Conservation (phyloP, 2,888 invertebrate species). For the Megastigmus dorsalis region DNA sequence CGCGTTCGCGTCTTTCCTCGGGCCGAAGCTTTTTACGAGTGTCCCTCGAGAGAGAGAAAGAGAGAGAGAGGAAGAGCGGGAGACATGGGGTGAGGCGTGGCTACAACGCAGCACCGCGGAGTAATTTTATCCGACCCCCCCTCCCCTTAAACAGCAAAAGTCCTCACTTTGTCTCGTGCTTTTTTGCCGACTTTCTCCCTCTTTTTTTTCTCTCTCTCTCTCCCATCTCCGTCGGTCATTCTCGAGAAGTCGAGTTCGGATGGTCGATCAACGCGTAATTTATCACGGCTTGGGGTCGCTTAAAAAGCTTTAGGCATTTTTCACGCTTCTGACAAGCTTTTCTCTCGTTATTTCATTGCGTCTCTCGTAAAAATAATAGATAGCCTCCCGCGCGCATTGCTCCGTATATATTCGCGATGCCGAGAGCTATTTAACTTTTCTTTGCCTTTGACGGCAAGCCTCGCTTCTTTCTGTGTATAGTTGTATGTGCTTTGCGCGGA, state of each 20-base stretch:
- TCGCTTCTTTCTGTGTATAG: too few species aligned
- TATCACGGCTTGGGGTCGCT: conserved; percentile 25
- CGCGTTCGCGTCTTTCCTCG: not conserved
- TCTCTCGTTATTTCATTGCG: conserved; percentile 47
- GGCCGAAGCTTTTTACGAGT: conserved; percentile 42
- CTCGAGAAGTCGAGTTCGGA: not conserved
- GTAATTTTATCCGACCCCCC: conserved; percentile 37
- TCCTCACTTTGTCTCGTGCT: conserved; percentile 40
- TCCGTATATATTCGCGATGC: too few species aligned
- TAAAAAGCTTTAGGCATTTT: conserved; percentile 42
- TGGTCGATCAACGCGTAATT: conserved; percentile 48
- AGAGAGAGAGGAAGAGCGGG: too few species aligned
- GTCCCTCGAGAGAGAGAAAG: conserved; percentile 29
- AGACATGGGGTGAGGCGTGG: not conserved
- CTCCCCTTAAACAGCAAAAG: conserved; percentile 8
- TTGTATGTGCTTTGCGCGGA: too few species aligned
- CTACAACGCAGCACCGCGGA: not conserved
- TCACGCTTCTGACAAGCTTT: conserved; percentile 35
- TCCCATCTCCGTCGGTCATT: not conserved
- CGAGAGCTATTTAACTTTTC: not conserved
- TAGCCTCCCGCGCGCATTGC: not conserved
- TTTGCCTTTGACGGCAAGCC: too few species aligned
- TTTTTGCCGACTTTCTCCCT: not conserved
- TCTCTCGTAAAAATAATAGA: conserved; percentile 44
- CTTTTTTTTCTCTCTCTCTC: not conserved